Evolutionary conservation across 2,113 vertebrate species (phyloP).

Genomic region (Dasyprocta punctata): DNA sequence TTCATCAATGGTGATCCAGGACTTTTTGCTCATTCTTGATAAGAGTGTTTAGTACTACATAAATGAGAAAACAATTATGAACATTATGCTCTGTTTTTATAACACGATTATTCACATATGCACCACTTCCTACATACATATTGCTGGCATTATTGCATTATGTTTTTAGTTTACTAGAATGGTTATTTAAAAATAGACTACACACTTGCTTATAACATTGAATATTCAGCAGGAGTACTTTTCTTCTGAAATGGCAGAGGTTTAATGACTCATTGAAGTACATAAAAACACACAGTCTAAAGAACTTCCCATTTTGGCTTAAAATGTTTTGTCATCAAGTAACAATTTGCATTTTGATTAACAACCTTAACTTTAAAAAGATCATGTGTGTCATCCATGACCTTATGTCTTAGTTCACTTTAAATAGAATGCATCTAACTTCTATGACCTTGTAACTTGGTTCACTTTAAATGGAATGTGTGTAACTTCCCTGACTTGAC

Average conservation of each 20-base stretch:
- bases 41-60: slow-evolving; percentile 62
- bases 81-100: slow-evolving; percentile 56
- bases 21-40: slow-evolving; percentile 38
- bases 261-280: slow-evolving; percentile 73
- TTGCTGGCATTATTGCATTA: slow-evolving; percentile 52
- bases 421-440: neutral
- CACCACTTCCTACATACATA: slow-evolving; percentile 71
- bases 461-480: neutral
- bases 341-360: slow-evolving; percentile 81
- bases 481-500: neutral
- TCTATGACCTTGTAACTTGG: neutral
- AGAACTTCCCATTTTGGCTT: slow-evolving; percentile 63
- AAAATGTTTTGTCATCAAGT: slow-evolving; percentile 58
- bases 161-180: slow-evolving; percentile 77
- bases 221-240: slow-evolving; percentile 75
- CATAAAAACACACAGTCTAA: slow-evolving; percentile 76
- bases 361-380: slow-evolving; percentile 63
- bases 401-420: slow-evolving; percentile 57
- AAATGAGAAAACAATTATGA: slow-evolving; percentile 43
- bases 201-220: slow-evolving; percentile 61
- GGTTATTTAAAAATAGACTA: slow-evolving; percentile 73
- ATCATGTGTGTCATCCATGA: slow-evolving; percentile 51
- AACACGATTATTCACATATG: slow-evolving; percentile 76
- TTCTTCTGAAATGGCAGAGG: slow-evolving; percentile 76
- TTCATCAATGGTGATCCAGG: slow-evolving; percentile 61